Conservation (phyloP, 1,140 invertebrate species). For the Oscheius sp. region DNA sequence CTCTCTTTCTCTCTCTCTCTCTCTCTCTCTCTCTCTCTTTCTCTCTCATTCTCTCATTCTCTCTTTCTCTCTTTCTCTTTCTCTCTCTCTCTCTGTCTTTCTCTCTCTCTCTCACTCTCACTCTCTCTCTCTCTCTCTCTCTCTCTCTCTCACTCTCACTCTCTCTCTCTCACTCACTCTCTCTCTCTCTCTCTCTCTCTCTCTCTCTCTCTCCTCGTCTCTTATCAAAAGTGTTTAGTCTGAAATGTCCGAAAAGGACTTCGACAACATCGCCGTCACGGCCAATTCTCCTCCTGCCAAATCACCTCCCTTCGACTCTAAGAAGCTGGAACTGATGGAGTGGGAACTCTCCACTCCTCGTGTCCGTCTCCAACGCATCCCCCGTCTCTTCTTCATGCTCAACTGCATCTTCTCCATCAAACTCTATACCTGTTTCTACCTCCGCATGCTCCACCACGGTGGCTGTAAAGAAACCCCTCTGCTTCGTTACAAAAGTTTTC, state of each 20-base stretch:
- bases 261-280: background rate
- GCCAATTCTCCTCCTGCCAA: background rate
- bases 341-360: background rate
- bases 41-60: no score
- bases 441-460: background rate
- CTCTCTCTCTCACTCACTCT: no score
- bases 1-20: no score
- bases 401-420: conserved; percentile 1
- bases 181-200: no score
- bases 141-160: no score
- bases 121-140: no score
- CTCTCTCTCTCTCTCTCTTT: no score
- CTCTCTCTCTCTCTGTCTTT: no score
- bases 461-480: background rate
- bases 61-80: no score
- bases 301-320: background rate
- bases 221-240: no score
- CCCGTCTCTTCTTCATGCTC: background rate
- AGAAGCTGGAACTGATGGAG: conserved; percentile 1
- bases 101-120: no score
- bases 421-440: background rate
- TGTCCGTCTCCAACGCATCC: background rate
- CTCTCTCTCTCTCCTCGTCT: no score
- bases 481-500: background rate
- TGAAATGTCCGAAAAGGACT: background rate